These are phyloP conservation scores for Drosophila niveifrons DNA, from an alignment of 2,888 invertebrate genomes.

Conservation along the genomic window DNA sequence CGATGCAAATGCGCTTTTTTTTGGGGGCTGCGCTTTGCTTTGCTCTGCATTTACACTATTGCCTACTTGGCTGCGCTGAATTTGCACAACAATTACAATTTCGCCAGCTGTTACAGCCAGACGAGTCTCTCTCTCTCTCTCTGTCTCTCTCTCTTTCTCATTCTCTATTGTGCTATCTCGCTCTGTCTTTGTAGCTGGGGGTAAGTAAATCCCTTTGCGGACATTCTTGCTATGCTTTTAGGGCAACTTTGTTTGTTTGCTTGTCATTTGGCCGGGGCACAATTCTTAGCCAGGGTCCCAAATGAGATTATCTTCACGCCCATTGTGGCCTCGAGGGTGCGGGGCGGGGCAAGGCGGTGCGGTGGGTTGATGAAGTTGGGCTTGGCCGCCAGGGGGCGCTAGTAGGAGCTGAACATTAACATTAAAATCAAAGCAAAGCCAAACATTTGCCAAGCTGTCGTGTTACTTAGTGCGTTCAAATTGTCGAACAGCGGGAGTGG, in stretches of 20 bases:
- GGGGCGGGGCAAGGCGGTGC: not conserved
- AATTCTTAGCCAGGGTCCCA: constrained; percentile 34
- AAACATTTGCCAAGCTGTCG: constrained; percentile 75
- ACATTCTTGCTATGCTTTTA: constrained; percentile 44
- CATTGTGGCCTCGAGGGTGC: not conserved
- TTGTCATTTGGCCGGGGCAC: constrained; percentile 45
- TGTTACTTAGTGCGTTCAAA: constrained; percentile 60
- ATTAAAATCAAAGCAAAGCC: constrained; percentile 72
- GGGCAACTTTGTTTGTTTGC: constrained; percentile 50
- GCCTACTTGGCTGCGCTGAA: constrained; percentile 16
- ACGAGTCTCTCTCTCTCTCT: not conserved
- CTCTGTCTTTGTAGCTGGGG: not conserved
- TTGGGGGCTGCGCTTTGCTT: constrained; percentile 10
- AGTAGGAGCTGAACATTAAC: constrained; percentile 37
- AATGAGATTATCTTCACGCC: constrained; percentile 55
- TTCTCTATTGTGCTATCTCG: not conserved
- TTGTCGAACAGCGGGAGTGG: not conserved
- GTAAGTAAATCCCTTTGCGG: constrained; percentile 45
- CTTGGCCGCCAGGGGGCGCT: not conserved
- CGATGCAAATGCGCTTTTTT: constrained; percentile 1
- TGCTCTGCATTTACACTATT: no score
- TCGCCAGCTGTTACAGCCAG: constrained; percentile 24
- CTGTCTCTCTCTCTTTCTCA: not conserved
- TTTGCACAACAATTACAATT: constrained; percentile 21
- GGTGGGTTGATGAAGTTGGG: not conserved